Percentiles rank a stretch among this genome's conserved stretches.
These are phyloP conservation scores for Amiota minor DNA, from an alignment of 2,888 invertebrate genomes.

Conservation along the genomic window DNA sequence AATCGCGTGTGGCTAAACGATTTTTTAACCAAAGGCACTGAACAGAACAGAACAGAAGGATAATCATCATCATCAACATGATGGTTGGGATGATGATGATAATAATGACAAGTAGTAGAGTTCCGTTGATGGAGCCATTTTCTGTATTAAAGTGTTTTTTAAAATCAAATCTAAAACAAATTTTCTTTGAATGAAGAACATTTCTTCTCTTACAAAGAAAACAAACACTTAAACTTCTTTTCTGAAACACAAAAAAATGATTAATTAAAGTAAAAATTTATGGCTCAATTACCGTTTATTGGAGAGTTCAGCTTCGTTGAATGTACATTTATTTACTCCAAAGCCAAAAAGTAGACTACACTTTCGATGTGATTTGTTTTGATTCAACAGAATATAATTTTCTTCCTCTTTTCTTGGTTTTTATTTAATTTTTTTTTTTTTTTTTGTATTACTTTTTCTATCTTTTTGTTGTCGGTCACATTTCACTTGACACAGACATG, in stretches of 20 bases:
- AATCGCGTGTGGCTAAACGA: neutral
- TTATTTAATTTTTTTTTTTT: neutral
- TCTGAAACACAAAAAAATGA: neutral
- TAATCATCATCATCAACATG: no score
- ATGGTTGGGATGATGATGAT: no score
- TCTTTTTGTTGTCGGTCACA: slow-evolving; percentile 41
- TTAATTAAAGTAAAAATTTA: slow-evolving; percentile 54
- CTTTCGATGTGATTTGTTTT: slow-evolving; percentile 34
- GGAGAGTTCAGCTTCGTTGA: slow-evolving; percentile 28
- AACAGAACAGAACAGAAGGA: no score
- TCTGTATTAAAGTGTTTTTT: no score
- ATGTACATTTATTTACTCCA: neutral
- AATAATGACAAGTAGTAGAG: no score
- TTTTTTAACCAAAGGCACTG: no score
- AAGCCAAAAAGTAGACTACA: slow-evolving; percentile 10
- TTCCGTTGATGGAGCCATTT: no score
- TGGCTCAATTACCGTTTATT: slow-evolving; percentile 58
- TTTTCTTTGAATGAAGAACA: neutral
- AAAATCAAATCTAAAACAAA: neutral
- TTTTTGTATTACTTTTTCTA: slow-evolving; percentile 23
- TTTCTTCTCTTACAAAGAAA: neutral
- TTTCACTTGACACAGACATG: slow-evolving; percentile 45
- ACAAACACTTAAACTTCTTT: neutral
- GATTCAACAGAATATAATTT: slow-evolving; percentile 28
- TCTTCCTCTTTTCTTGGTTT: neutral